These are phyloP conservation scores for Itoplectis maculator DNA, from an alignment of 2,888 invertebrate genomes.

Conservation along the genomic window DNA sequence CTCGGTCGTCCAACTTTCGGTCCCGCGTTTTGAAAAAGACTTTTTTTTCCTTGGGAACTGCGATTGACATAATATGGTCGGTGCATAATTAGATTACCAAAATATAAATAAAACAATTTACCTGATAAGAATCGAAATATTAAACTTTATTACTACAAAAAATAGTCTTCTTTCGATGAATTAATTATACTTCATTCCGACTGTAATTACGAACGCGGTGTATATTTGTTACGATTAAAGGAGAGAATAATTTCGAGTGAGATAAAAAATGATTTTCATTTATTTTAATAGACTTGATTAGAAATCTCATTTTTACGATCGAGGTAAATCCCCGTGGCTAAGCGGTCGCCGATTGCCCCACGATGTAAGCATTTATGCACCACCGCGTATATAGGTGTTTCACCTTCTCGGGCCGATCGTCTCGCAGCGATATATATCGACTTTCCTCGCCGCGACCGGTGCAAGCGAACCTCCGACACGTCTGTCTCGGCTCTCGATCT, in stretches of 20 bases:
- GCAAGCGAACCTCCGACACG: background rate
- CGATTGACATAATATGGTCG: no score
- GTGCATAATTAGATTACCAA: no score
- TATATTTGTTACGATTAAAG: background rate
- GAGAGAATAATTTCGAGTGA: no score
- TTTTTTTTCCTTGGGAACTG: no score
- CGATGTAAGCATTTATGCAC: no score
- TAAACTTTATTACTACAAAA: no score
- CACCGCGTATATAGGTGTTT: background rate
- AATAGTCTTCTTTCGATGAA: background rate
- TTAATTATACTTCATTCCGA: background rate
- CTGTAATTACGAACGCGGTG: background rate
- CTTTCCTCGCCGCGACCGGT: background rate
- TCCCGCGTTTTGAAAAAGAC: background rate
- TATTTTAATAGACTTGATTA: background rate
- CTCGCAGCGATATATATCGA: background rate
- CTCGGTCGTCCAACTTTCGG: no score
- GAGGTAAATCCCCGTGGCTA: background rate
- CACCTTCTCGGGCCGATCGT: background rate
- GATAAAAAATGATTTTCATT: background rate
- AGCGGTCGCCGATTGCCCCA: background rate
- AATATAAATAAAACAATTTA: no score
- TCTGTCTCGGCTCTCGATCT: constrained; percentile 8
- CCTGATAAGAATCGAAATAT: no score
- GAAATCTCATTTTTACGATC: background rate